Conservation (phyloP, 2,113 vertebrate species). For the Shinisaurus crocodilurus region DNA sequence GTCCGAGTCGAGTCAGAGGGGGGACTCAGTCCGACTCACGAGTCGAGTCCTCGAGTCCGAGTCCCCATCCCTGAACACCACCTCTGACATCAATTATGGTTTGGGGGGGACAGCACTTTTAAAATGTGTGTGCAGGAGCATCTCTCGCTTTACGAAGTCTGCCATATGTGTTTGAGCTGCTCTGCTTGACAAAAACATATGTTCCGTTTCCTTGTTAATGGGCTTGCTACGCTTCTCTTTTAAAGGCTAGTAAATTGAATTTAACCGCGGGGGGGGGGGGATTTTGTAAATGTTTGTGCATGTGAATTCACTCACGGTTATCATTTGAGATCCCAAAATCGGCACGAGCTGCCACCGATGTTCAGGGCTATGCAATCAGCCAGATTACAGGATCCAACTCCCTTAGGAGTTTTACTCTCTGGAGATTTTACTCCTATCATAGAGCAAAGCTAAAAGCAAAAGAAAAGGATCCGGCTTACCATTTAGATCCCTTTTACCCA, state of each 20-base stretch:
- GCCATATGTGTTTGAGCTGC: constrained; percentile 15
- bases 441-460: not conserved
- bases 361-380: not conserved
- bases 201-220: constrained; percentile 13
- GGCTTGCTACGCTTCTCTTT: not conserved
- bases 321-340: constrained; percentile 23
- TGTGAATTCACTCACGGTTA: not conserved
- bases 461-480: not conserved
- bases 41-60: too few relatives aligned
- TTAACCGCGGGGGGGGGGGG: constrained; percentile 36
- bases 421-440: not conserved
- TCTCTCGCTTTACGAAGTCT: constrained; percentile 16
- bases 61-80: too few relatives aligned
- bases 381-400: not conserved
- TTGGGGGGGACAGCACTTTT: not conserved
- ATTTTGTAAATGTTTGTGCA: not conserved
- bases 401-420: not conserved
- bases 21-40: too few relatives aligned
- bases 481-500: not conserved
- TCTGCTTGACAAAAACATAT: constrained; percentile 16
- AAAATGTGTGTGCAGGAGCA: not conserved
- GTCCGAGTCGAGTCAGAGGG: too few relatives aligned
- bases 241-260: constrained; percentile 47
- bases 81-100: too few relatives aligned
- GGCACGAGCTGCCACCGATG: constrained; percentile 8